Evolutionary conservation across 1,140 invertebrate genomes (phyloP), one percentile per base, ranked within the genome.

Genomic region (Drosophila micromelanica): DNA sequence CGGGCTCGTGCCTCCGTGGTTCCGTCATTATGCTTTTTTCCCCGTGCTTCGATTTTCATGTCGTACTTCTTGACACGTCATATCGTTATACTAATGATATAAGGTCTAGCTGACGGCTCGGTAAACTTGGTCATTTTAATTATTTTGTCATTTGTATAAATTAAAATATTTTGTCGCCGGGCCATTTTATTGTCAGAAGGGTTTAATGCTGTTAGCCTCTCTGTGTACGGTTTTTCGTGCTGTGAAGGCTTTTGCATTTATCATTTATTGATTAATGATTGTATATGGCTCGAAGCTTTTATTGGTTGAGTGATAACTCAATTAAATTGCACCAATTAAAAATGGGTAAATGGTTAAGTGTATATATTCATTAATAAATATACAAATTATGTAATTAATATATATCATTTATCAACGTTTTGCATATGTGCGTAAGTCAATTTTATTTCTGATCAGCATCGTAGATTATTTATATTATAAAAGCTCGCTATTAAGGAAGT

Each of bases 81-180:
- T 60, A 68, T 73, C 49, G 79, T 78, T 78, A 64, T 77, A 74
- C 67, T 81, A 87, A 86, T 86, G 78, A 86, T 86, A 86, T 81
- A 85, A 80, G 54, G 81, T 62, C 73, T 68, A 70, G 80, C 76
- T 80, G 69, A 85, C 73, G 81, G 57, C 32, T 64, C 40, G 49
- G 54, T 48, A 51, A 62, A 54, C 65, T 54, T 42, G 60, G 62
- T 82, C 64, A 79, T 79, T 82, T 89, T 89, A 87, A 87, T 87
- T 87, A 87, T 87, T 82, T 89, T 89, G 84, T 89, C 84, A 87
- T 87, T 87, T 87, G 84, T 89, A 87, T 79, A 89, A 87, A 89
- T 87, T 87, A 82, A 87, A 87, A 86, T 87, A 80, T 86, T 81
- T 68, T 55, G 59, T 49, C 32, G 46, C 42, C 56, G 45, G 48